Base-by-base conservation (phyloP, 2,888 invertebrate genomes). In the Aleiodes testaceus region DNA sequence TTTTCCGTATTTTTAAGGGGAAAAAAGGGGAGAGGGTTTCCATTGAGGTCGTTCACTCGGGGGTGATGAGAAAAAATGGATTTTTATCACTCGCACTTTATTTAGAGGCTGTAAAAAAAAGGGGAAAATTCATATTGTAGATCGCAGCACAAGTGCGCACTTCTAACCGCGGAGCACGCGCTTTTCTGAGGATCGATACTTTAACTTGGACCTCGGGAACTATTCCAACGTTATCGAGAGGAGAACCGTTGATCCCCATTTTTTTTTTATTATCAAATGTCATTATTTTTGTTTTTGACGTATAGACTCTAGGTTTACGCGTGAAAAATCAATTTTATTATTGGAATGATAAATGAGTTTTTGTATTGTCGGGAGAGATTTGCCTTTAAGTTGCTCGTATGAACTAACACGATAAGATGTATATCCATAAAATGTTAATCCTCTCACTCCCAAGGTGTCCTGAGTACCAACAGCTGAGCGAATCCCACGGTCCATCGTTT, bases 141-240 rank as follows among this genome's bases (percentile, higher is more conserved):
- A 59, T 59, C 49, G 66, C 36, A 36, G 49, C 66, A 47, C 49
- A 50, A 66, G 50, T 52, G 66, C 49, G 66, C 52, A 49, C 49
- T 49, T 36, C 36, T 36, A 50, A 66, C 66, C 49, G 66, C 66
- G 49, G 66, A 66, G 66, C 66, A 66, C 66, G 66, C 66, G 66
- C 66, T 66, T 66, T 12, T 66, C 50, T 30, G 52, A 66, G 66
- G 50, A 66, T 66, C 66, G 52, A 66, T 66, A 66, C 66, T 59
- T 36, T 42, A 53, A 50, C 50, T 66, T 36, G 66, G 50, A 66
- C 50, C 36, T 50, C 36, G 30, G 49, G 36, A 66, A 66, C 50
- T 49, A 66, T 66, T 50, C 50, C 50, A 66, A 50, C 66, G 47
- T 50, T 66, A 50, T 66, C 42, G 49, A 49, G 50, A 66, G 49